Evolutionary conservation across 2,113 vertebrate genomes (phyloP).

Genomic region (Psephotus haematonotus): DNA sequence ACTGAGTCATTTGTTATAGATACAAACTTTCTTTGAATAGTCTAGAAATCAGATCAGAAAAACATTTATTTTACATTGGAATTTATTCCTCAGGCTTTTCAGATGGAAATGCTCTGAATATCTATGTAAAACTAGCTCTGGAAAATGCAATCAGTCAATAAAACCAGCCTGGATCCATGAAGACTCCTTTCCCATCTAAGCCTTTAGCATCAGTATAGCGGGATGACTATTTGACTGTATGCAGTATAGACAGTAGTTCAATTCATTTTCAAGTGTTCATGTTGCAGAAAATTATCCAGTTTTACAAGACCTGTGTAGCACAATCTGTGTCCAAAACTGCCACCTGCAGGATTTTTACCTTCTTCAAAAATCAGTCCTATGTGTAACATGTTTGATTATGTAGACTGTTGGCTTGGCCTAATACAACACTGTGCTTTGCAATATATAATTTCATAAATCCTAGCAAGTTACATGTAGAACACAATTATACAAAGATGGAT

Average conservation of each 20-base stretch:
- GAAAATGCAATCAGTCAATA: background rate
- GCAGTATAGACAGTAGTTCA: background rate
- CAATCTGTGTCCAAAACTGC: background rate
- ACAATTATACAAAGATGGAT: background rate
- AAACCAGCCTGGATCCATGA: background rate
- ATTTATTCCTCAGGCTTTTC: background rate
- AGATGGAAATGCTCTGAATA: background rate
- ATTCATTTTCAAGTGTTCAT: background rate
- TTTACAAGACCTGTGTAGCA: background rate
- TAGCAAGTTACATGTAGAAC: background rate
- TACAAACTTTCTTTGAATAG: slow-evolving; percentile 91
- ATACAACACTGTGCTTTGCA: background rate
- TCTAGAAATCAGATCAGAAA: slow-evolving; percentile 69
- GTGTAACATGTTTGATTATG: background rate
- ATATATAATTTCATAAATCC: background rate
- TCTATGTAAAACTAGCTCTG: background rate
- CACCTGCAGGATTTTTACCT: background rate
- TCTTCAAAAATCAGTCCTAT: background rate
- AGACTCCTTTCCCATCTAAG: background rate
- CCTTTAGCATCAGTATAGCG: background rate
- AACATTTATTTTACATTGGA: background rate
- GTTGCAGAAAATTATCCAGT: background rate
- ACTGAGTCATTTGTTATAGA: slow-evolving; percentile 89
- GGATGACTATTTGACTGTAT: background rate
- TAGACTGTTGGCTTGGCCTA: background rate